Conservation (phyloP, 2,888 invertebrate genomes). For the Neoascia interrupta region DNA sequence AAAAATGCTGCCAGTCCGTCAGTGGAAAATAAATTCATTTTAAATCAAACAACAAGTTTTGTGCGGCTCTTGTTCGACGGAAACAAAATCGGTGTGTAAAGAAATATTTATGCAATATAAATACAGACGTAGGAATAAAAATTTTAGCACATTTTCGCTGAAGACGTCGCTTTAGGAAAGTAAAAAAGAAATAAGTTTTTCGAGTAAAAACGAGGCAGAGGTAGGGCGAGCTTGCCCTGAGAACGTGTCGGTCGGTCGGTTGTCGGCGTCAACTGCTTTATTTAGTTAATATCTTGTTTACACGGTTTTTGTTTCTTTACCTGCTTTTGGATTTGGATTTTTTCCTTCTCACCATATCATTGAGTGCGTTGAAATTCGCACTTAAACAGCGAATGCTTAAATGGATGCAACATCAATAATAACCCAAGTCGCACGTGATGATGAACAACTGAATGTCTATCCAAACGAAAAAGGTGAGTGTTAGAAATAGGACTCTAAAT, state of each 20-base stretch:
- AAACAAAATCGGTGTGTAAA: slow-evolving; percentile 22
- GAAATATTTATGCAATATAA: slow-evolving; percentile 42
- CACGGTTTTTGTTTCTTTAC: slow-evolving; percentile 2
- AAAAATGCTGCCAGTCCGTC: slow-evolving; percentile 48
- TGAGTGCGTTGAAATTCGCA: slow-evolving; percentile 70
- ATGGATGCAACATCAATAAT: slow-evolving; percentile 99
- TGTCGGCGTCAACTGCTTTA: slow-evolving; percentile 9
- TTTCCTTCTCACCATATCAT: slow-evolving; percentile 38
- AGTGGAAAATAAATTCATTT: slow-evolving; percentile 35
- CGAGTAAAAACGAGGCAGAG: neutral
- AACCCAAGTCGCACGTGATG: slow-evolving; percentile 98
- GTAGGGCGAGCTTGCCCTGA: neutral
- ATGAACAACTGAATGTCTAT: slow-evolving; percentile 96
- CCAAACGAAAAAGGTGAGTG: slow-evolving; percentile 93
- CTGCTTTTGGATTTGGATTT: slow-evolving; percentile 23
- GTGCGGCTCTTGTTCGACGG: slow-evolving; percentile 14
- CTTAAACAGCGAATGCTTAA: slow-evolving; percentile 82
- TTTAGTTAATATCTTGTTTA: slow-evolving; percentile 2
- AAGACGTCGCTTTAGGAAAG: neutral
- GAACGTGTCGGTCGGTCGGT: slow-evolving; percentile 16
- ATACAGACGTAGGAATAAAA: slow-evolving; percentile 43
- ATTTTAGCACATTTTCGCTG: slow-evolving; percentile 33
- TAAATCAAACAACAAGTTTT: slow-evolving; percentile 14
- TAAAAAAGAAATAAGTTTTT: slow-evolving; percentile 8
- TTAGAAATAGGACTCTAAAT: neutral